Percentiles rank a stretch among this genome's conserved stretches.
Evolutionary conservation across 92 coral and sea anemone genomes (phyloP).

Genomic region (Bergia puertoricense): DNA sequence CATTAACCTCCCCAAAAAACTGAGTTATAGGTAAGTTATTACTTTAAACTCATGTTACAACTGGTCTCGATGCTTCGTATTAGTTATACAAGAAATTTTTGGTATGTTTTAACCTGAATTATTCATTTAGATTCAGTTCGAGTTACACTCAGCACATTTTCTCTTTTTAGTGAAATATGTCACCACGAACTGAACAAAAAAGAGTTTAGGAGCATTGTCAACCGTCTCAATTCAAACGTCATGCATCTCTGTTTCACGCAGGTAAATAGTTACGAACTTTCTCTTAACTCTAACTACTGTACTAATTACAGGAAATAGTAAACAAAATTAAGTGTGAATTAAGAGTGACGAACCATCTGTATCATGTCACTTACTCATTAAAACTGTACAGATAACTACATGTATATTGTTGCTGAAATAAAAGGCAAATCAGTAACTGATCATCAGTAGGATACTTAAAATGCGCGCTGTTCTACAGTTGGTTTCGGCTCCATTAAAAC

Average conservation of each 20-base stretch:
- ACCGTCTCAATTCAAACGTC: constrained; percentile 88
- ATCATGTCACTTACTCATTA: no score
- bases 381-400: no score
- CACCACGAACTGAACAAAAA: constrained; percentile 76
- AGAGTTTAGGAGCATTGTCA: constrained; percentile 81
- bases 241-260: constrained; percentile 91
- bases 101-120: not conserved
- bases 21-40: constrained; percentile 81
- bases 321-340: no score
- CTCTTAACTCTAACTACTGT: not conserved
- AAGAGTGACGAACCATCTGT: no score
- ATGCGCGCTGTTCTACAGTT: no score
- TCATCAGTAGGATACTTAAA: no score
- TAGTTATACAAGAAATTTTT: not conserved
- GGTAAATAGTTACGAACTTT: constrained; percentile 54
- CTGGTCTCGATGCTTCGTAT: not conserved
- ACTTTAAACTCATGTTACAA: not conserved
- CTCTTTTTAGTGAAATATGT: constrained; percentile 87
- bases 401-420: no score
- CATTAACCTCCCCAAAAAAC: constrained; percentile 87
- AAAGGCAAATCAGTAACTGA: no score
- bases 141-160: not conserved
- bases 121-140: not conserved
- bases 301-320: not conserved
- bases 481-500: no score